phyloP scores from a whole-genome alignment of 1,140 invertebrate species.

The Chymomyza costata region DNA sequence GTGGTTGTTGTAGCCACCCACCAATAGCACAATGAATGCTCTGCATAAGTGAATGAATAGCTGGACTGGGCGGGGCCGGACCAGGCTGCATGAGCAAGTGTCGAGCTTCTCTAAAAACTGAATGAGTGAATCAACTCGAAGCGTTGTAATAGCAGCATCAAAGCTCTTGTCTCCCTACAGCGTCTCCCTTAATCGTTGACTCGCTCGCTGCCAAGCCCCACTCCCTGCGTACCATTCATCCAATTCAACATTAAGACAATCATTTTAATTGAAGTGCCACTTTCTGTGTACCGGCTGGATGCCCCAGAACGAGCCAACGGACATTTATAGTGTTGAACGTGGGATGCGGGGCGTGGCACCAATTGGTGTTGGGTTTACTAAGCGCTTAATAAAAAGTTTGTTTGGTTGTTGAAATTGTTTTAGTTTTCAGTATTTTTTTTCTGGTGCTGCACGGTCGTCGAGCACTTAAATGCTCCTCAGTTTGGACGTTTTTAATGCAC shows the following conservation, averaged over 20 bases:
- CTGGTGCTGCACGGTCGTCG: slow-evolving; percentile 15
- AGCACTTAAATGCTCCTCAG: too few species aligned
- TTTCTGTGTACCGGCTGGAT: slow-evolving; percentile 23
- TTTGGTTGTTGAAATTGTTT: slow-evolving; percentile 32
- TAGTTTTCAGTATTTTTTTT: slow-evolving; percentile 49
- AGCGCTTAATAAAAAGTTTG: slow-evolving; percentile 46
- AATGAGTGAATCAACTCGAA: slow-evolving; percentile 49
- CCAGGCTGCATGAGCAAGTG: slow-evolving; percentile 25
- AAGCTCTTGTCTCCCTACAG: slow-evolving; percentile 9
- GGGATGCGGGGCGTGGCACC: too few species aligned
- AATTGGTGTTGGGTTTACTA: slow-evolving; percentile 19
- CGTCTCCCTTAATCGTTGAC: too few species aligned
- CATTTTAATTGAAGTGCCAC: slow-evolving; percentile 69
- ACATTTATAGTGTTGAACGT: too few species aligned
- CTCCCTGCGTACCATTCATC: slow-evolving; percentile 11
- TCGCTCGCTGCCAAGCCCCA: background rate
- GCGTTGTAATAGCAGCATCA: slow-evolving; percentile 44
- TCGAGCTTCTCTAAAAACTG: slow-evolving; percentile 29
- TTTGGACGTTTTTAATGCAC: too few species aligned
- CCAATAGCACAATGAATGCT: too few species aligned
- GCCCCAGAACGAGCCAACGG: slow-evolving; percentile 22
- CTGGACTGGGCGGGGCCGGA: slow-evolving; percentile 22
- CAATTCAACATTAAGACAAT: slow-evolving; percentile 61
- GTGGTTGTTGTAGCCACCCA: too few species aligned
- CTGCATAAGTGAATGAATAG: slow-evolving; percentile 15